Evolutionary conservation across 2,113 vertebrate genomes (phyloP), one percentile per base, ranked within the genome.

Genomic region (Henicopernis longicauda): DNA sequence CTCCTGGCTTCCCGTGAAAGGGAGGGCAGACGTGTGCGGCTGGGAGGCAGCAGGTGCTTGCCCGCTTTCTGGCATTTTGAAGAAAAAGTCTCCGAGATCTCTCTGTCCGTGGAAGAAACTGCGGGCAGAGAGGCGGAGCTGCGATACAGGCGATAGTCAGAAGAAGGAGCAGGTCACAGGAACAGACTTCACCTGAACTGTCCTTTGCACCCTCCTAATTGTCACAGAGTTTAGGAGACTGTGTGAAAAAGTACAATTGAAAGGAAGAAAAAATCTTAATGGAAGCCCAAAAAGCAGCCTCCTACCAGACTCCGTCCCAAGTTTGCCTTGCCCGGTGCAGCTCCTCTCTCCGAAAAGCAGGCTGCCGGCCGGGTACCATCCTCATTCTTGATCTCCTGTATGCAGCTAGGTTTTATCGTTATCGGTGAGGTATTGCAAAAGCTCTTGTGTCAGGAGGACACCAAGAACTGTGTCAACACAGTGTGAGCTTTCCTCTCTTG

Each of bases 331-430:
- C 52, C 49, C 42, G 13, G 26, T 15, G 27, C 27, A 16, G 31
- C 38, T 72, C 21, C 50, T 22, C 31, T 20, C 59, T 44, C 65
- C 1, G 2, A 42, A 34, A 31, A 17, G 22, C n/a, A 10, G 26
- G 38, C 20, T 55, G 12, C 45, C 47, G 9, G 6, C 32, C 7
- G 2, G 38, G 55, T 13, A 2, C 14, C 5, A 27, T 16, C 50
- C 22, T 54, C 27, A 5, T 69, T 34, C 29, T 58, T 38, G 29
- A 42, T 4, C 16, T 42, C 49, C 54, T 25, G n/a, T 0, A 7
- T 8, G 50, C 1, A 3, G 0, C 3, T 2, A 6, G 16, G 18
- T 32, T 77, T 36, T 42, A 15, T 5, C 1, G 0, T 40, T 58
- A 7, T 54, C 78, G 11, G 4, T 14, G 81, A 44, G 82, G 38